phyloP scores from a whole-genome alignment of 2,888 invertebrate species.

The Ormia ochracea region DNA sequence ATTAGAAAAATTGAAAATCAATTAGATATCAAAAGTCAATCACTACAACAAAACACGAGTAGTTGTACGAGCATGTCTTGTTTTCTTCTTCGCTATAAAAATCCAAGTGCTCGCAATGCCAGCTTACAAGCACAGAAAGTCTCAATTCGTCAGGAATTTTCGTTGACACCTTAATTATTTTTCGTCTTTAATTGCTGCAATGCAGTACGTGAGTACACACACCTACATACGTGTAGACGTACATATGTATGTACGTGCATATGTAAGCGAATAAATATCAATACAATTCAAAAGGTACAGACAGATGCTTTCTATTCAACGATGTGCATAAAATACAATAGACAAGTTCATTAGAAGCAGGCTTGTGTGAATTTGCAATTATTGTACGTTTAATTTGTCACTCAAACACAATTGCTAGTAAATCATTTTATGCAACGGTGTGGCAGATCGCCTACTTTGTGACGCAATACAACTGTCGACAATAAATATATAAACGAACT shows the following conservation, averaged over 20 bases:
- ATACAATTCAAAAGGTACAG: background rate
- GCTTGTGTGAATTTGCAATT: slow-evolving; percentile 41
- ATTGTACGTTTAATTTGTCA: slow-evolving; percentile 71
- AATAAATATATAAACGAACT: no score
- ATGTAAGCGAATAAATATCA: no score
- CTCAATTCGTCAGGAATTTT: slow-evolving; percentile 7
- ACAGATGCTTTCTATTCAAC: background rate
- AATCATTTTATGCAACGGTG: slow-evolving; percentile 42
- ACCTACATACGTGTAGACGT: no score
- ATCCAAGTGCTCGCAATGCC: background rate
- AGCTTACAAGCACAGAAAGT: background rate
- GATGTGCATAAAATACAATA: background rate
- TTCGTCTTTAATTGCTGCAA: slow-evolving; percentile 40
- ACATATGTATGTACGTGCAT: no score
- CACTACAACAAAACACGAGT: background rate
- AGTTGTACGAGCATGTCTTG: background rate
- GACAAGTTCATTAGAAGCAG: background rate
- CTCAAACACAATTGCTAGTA: slow-evolving; percentile 64
- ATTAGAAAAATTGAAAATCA: background rate
- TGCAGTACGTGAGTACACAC: slow-evolving; percentile 25
- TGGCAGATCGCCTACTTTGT: slow-evolving; percentile 11
- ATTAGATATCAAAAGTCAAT: slow-evolving; percentile 7
- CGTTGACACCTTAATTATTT: slow-evolving; percentile 52
- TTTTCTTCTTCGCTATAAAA: background rate
- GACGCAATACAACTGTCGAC: no score